Evolutionary conservation across 2,888 invertebrate species (phyloP), one percentile per base, ranked within the genome.

Genomic region (Scaptomyza reducta): DNA sequence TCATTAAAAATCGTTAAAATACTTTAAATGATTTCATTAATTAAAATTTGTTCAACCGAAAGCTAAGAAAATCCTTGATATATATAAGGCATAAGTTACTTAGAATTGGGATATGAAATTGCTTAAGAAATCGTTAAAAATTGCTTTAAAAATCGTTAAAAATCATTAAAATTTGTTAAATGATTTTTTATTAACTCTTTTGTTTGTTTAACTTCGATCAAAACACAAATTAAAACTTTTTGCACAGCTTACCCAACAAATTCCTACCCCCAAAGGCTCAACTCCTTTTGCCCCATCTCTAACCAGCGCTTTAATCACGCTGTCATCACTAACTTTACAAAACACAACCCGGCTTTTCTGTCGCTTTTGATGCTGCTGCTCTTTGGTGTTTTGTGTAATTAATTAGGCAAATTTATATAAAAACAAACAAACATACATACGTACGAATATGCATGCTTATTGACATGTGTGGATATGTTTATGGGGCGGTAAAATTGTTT

Each of bases 331-430:
- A 70, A 38, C 5, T 18, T 29, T 27, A 11, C 44, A 49, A 22
- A 22, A 27, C 46, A 55, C 13, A 42, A 13, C 55, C 14, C 13
- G 16, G 31, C 14, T 40, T 40, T 40, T 16, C 16, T 16, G 16
- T 16, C 61, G 63, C 46, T 55, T 50, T 13, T 35, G 41, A 22
- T 22, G 31, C 35, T 31, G 61, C 73, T 44, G 60, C 56, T 62
- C 49, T 64, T 49, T 74, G 67, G 50, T 79, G 74, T 72, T 76
- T 81, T 70, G 63, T 76, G 79, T 84, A 85, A 87, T 85, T 85
- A 85, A 87, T 85, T 85, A 87, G 82, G 77, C 79, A 79, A 78
- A 75, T 84, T 87, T 64, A 57, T 54, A 60, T 70, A 70, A 62
- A 22, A 22, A 22, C 22, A 22, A 38, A 53, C 18, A 38, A 6